Base-by-base conservation (phyloP, 2,888 invertebrate genomes). In the Ophion ventricosus region DNA sequence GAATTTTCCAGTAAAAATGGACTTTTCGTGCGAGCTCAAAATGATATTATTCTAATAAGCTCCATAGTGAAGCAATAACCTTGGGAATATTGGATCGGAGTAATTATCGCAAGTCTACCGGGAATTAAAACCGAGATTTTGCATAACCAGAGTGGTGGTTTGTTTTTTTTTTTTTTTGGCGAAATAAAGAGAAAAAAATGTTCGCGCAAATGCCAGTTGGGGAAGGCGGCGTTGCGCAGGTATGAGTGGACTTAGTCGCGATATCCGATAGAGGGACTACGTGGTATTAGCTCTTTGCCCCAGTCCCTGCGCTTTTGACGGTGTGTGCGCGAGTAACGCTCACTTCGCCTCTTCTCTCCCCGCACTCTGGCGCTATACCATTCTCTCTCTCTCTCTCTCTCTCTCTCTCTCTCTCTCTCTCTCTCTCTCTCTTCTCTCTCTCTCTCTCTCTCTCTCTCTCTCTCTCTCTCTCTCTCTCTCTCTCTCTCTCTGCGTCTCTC, bases 381-480 rank as follows among this genome's bases (percentile, higher is more conserved):
- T n/a, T 14, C 26, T 14, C 26, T 11, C 26, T 26, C 61, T 1
- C 61, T 14, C 26, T 2, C 61, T 4, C 14, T 14, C 17, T 26
- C 61, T 26, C 25, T 11, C 11, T n/a, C 70, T 57, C 70, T 20
- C 29, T 20, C 20, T n/a, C 70, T 11, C 29, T 54, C 8, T 26
- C 29, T 26, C 29, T 69, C n/a, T 29, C 26, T 10, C 69, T 49
- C 69, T n/a, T 54, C 54, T 57, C n/a, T 56, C 54, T 26, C 87
- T 87, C 87, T 89, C 87, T 85, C 63, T 87, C 88, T 89, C 87
- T 84, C 73, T 59, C 49, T 14, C 26, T 14, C 26, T 11, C 26
- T 26, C 61, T 1, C 61, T 14, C 26, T 2, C 49, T 14, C 26
- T 14, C 26, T 11, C 26, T 26, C 61, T 1, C 61, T 14, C 26